Evolutionary conservation across 2,888 invertebrate species (phyloP), one percentile per base, ranked within the genome.

Genomic region (Troides aeacus): DNA sequence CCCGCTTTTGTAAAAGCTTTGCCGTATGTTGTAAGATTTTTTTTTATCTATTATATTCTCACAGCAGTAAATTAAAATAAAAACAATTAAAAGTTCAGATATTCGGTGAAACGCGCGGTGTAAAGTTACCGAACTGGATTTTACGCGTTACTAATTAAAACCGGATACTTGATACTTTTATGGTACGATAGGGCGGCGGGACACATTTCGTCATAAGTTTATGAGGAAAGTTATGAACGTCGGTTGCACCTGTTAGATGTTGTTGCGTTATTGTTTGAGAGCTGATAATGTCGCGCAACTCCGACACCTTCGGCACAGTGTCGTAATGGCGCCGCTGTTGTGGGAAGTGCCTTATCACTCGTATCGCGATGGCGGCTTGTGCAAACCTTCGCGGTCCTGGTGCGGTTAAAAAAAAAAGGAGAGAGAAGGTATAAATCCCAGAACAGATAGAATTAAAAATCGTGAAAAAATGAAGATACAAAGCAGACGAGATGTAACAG

Each of bases 251-350:
- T 66, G 69, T 59, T 66, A 59, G 66, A 62, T 39, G 39, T 50
- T 21, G 66, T 70, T 63, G 68, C 72, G 68, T 73, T 69, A 70
- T 72, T 67, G 64, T 66, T 66, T 69, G 53, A 60, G 50, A 30
- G n/a, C 67, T 58, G 70, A 70, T 70, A 70, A 70, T 58, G 66
- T 50, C 36, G 50, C 58, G 46, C 58, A 36, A n/a, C 57, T 46
- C 56, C 71, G 71, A 71, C 68, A 71, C 75, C 75, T 76, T 72
- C 75, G 78, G 74, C 73, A 75, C 73, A 75, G 74, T 79, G 78
- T 77, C 76, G 73, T 75, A 77, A 79, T 71, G 71, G 73, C 68
- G 39, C 39, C 72, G 75, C 75, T 74, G 76, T 73, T 71, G 71
- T 72, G 73, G 74, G 74, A 71, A 64, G 63, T 64, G 23, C 70